Evolutionary conservation across 2,888 invertebrate species (phyloP).

Genomic region (Cynaeus angustus): DNA sequence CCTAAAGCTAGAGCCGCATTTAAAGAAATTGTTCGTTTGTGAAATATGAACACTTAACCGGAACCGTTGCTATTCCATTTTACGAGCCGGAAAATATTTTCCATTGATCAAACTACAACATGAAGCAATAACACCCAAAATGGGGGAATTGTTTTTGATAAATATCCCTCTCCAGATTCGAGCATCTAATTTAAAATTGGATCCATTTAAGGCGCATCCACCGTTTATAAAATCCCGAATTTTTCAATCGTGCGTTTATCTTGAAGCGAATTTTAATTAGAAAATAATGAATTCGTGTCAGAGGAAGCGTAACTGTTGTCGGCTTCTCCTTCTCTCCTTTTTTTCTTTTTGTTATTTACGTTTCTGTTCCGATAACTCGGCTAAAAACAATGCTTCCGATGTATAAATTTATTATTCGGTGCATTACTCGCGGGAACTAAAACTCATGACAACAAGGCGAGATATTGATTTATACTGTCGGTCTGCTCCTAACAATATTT

Average conservation of each 20-base stretch:
- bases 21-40: slow-evolving; percentile 18
- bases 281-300: slow-evolving; percentile 32
- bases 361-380: slow-evolving; percentile 36
- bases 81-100: slow-evolving; percentile 2
- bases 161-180: not conserved
- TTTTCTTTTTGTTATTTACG: slow-evolving; percentile 39
- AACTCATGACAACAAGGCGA: slow-evolving; percentile 56
- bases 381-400: slow-evolving; percentile 39
- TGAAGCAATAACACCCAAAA: slow-evolving; percentile 6
- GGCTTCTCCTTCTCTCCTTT: not conserved
- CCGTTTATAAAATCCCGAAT: slow-evolving; percentile 24
- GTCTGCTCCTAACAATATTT: slow-evolving; percentile 58
- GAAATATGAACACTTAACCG: slow-evolving; percentile 6
- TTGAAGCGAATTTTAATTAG: slow-evolving; percentile 37
- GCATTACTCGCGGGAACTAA: slow-evolving; percentile 55
- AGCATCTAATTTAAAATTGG: not conserved
- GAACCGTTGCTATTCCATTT: slow-evolving; percentile 1
- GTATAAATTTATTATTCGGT: slow-evolving; percentile 54
- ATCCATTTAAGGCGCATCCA: slow-evolving; percentile 45
- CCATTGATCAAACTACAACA: slow-evolving; percentile 10
- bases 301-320: slow-evolving; percentile 6
- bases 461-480: slow-evolving; percentile 62
- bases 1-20: slow-evolving; percentile 6
- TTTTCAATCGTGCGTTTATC: slow-evolving; percentile 30
- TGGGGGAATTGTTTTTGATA: slow-evolving; percentile 14